Conservation (phyloP, 2,113 vertebrate species). For the Thinocorus orbignyianus region DNA sequence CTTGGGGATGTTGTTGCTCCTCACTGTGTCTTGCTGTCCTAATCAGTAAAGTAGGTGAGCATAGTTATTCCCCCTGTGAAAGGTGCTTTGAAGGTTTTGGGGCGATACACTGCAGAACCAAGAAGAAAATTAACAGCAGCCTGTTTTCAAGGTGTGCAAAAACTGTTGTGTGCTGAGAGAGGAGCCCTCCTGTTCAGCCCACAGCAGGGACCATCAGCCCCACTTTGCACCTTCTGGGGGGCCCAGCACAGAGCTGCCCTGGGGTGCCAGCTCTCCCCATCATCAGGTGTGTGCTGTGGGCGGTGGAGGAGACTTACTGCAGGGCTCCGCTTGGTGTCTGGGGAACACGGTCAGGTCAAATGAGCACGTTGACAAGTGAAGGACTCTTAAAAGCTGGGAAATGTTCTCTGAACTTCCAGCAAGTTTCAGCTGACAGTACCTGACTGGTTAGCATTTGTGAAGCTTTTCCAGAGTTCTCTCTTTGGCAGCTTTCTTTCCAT, state of each 20-base stretch:
- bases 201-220: neutral
- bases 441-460: neutral
- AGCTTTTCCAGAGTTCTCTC: neutral
- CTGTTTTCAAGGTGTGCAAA: neutral
- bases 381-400: neutral
- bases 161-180: neutral
- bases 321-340: rapidly evolving
- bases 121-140: neutral
- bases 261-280: neutral
- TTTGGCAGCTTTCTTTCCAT: neutral
- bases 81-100: neutral
- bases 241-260: neutral
- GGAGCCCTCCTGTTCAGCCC: neutral
- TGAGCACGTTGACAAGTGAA: neutral
- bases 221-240: neutral
- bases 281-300: rapidly evolving
- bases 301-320: rapidly evolving
- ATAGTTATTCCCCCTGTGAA: neutral
- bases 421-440: neutral
- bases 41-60: neutral
- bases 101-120: rapidly evolving
- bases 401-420: neutral
- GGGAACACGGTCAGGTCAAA: rapidly evolving
- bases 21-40: neutral
- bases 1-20: neutral